Conservation (phyloP, 2,113 vertebrate species). For the Chiloscyllium plagiosum region DNA sequence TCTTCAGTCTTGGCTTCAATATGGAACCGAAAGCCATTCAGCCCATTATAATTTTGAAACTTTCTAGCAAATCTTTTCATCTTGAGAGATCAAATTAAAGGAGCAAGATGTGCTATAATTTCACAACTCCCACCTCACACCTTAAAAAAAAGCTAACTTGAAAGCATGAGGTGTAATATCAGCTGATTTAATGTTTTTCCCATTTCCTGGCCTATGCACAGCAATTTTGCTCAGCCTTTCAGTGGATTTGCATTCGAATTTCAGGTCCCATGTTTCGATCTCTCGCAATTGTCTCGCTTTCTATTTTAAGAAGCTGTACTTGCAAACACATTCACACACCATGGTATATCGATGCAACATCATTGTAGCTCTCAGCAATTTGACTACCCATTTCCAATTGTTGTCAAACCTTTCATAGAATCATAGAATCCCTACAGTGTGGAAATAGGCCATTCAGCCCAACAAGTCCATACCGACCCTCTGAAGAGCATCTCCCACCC, state of each 20-base stretch:
- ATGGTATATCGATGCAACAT: background rate
- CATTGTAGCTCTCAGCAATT: background rate
- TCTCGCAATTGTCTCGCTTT: background rate
- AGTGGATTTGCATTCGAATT: background rate
- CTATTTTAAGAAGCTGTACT: background rate
- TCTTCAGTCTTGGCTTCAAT: background rate
- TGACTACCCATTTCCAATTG: background rate
- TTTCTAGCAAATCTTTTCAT: background rate
- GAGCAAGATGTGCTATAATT: background rate
- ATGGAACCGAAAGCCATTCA: background rate
- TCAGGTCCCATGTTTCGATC: background rate
- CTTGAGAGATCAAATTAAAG: background rate
- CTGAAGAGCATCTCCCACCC: no score
- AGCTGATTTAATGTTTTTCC: background rate
- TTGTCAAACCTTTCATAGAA: background rate
- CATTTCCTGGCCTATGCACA: background rate
- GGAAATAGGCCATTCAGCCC: no score
- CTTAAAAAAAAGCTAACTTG: background rate
- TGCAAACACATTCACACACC: background rate
- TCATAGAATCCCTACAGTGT: no score
- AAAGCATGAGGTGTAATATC: background rate
- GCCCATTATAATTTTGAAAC: background rate
- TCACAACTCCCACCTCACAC: background rate
- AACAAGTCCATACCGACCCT: no score
- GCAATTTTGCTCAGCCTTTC: background rate